Evolutionary conservation across 2,888 invertebrate genomes (phyloP), one percentile per base, ranked within the genome.

Genomic region (Synergus laeviventris): DNA sequence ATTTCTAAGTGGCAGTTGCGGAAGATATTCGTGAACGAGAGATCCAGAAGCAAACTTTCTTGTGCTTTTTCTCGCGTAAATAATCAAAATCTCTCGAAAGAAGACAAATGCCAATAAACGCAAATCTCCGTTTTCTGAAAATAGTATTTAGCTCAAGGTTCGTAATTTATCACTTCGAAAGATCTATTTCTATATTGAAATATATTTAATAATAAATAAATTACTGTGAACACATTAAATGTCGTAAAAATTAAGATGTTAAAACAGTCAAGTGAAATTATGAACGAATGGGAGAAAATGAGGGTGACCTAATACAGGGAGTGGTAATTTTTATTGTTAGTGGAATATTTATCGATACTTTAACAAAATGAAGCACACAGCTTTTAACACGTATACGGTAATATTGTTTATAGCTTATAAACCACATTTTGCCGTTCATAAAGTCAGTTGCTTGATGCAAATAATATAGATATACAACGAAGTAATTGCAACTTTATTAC

Each of bases 71-170:
- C 61, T 61, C 12, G 18, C 39, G 62, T 18, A 39, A 38, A 62
- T 62, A 62, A 62, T 62, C 39, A 39, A 39, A 62, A 38, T 62
- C 39, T 62, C 9, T 39, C 5, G 18, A 9, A 38, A 62, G 11
- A 8, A n/a, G 38, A 62, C 39, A 18, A 39, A 18, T 36, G 9
- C 18, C 18, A 39, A 62, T 62, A 62, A 62, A 38, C 62, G 16
- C 36, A 7, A 9, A 62, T 62, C 38, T 21, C 5, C 59, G 16
- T 38, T 38, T 38, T 39, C 38, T 36, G 38, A 62, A 31, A 62
- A 61, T 61, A 61, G 36, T 61, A 61, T 61, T 36, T 61, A n/a
- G 61, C n/a, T 36, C 38, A 39, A 60, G 59, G 21, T 21, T 12
- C 59, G 1, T 21, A 11, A 59, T 21, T 24, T 24, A 59, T 59